These are phyloP conservation scores for Melozone crissalis DNA, from an alignment of 2,113 vertebrate species.

Conservation along the genomic window DNA sequence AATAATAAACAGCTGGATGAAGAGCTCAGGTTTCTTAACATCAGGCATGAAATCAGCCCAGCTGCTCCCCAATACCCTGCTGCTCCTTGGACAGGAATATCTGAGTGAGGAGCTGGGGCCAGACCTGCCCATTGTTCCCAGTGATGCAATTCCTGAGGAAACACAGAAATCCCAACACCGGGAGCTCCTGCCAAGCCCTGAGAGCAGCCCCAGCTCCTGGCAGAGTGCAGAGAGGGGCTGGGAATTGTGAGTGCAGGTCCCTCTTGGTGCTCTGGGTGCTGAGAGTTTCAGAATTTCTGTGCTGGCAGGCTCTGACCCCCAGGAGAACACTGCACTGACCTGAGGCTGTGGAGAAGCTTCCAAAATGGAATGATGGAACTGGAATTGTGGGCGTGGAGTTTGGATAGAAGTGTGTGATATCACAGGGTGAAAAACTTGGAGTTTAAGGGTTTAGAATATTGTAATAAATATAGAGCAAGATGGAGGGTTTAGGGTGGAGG, in stretches of 20 bases:
- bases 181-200: background rate
- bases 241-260: accelerated
- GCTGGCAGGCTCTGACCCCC: background rate
- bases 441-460: background rate
- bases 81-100: background rate
- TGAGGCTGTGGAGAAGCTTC: background rate
- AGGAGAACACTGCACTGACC: background rate
- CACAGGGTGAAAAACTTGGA: background rate
- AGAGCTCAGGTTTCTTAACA: background rate
- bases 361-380: background rate
- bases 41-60: background rate
- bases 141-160: background rate
- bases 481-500: background rate
- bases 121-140: accelerated
- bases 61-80: background rate
- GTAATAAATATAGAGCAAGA: background rate
- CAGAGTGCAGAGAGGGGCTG: background rate
- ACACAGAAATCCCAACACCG: accelerated
- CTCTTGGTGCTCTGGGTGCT: background rate
- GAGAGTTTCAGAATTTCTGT: background rate
- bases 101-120: background rate
- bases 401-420: background rate
- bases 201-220: background rate
- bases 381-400: background rate
- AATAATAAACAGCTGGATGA: background rate